These are phyloP conservation scores for Python bivittatus DNA, from an alignment of 2,113 vertebrate genomes.

Conservation along the genomic window DNA sequence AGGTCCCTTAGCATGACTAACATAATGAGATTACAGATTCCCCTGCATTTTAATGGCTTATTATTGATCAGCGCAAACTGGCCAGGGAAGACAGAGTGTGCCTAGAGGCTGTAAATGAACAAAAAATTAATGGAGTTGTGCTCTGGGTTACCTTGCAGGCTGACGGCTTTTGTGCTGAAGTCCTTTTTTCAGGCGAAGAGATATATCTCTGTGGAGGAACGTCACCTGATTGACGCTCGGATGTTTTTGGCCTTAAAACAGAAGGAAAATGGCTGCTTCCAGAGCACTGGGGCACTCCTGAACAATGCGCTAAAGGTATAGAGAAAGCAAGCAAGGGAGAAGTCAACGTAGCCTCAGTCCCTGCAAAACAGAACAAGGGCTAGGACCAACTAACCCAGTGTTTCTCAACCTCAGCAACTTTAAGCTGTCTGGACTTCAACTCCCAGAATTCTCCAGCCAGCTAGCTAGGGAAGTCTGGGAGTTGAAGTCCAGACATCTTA, in stretches of 20 bases:
- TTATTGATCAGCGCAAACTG: too few relatives aligned
- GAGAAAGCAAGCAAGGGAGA: neutral
- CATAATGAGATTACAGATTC: too few relatives aligned
- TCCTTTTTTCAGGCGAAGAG: slow-evolving; percentile 61
- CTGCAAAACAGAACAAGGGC: neutral
- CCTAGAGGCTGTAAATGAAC: too few relatives aligned
- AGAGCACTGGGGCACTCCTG: slow-evolving; percentile 63
- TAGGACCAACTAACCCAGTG: too few relatives aligned
- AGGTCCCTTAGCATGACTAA: too few relatives aligned
- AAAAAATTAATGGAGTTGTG: neutral
- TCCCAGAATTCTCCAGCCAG: too few relatives aligned
- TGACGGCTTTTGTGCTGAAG: slow-evolving; percentile 77
- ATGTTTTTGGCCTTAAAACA: slow-evolving; percentile 69
- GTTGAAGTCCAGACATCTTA: too few relatives aligned
- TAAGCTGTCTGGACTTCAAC: too few relatives aligned
- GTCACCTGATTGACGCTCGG: slow-evolving; percentile 62
- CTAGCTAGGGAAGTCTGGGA: too few relatives aligned
- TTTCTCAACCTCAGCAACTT: too few relatives aligned
- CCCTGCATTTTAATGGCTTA: too few relatives aligned
- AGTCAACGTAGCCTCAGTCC: neutral
- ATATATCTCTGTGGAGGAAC: slow-evolving; percentile 69
- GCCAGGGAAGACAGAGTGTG: too few relatives aligned
- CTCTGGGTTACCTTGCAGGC: slow-evolving; percentile 61
- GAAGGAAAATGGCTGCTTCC: slow-evolving; percentile 73
- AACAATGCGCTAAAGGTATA: slow-evolving; percentile 76